These are phyloP conservation scores for Drosophila asahinai DNA, from an alignment of 1,140 invertebrate genomes.

Conservation along the genomic window DNA sequence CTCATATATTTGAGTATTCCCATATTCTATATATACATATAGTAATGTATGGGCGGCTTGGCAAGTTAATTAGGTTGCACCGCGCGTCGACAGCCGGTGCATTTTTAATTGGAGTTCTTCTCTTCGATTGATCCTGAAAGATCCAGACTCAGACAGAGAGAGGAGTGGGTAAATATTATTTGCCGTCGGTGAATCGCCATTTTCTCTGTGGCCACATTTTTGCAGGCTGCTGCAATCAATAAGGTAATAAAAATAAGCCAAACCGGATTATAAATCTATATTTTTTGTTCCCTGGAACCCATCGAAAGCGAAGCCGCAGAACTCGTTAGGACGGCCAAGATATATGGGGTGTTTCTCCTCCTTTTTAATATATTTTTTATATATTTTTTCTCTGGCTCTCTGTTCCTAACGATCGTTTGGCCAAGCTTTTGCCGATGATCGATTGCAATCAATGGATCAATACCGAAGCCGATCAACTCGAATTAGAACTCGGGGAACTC, in stretches of 20 bases:
- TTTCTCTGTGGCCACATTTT: constrained; percentile 39
- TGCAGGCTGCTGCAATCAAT: constrained; percentile 50
- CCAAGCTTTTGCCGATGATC: constrained; percentile 64
- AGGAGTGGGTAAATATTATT: constrained; percentile 11
- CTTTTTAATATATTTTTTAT: not conserved
- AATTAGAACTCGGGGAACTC: constrained; percentile 24
- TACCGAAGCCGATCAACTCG: not conserved
- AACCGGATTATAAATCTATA: constrained; percentile 12
- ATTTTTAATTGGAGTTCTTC: constrained; percentile 53
- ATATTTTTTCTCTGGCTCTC: not conserved
- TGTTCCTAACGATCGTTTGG: constrained; percentile 42
- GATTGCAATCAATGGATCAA: constrained; percentile 53
- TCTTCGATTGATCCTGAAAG: constrained; percentile 48
- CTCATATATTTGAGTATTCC: constrained; percentile 11
- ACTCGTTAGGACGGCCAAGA: constrained; percentile 27
- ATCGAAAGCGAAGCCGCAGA: constrained; percentile 12
- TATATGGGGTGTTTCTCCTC: not conserved
- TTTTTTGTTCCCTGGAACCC: not conserved
- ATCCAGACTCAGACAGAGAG: not conserved
- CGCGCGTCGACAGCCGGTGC: constrained; percentile 20
- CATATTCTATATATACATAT: constrained; percentile 4
- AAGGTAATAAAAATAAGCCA: constrained; percentile 54
- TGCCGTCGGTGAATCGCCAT: constrained; percentile 61
- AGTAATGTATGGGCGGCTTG: constrained; percentile 1
- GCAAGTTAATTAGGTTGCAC: constrained; percentile 69